Evolutionary conservation across 2,113 vertebrate genomes (phyloP), one percentile per base, ranked within the genome.

Genomic region (Scolopax mira): DNA sequence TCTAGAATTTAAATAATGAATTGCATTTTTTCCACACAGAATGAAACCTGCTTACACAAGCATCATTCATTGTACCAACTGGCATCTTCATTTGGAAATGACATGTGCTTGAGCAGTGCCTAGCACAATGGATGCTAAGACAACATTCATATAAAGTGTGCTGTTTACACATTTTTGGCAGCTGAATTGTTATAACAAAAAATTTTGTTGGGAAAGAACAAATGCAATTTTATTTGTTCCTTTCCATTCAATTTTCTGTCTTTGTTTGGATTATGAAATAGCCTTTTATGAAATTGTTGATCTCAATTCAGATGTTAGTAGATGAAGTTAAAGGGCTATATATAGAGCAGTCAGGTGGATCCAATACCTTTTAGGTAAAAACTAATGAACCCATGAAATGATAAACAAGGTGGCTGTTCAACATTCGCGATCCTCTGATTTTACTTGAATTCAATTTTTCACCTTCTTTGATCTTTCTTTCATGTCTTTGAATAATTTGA

Each of bases 1-100:
- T 81, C 33, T 80, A 55, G 12, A 77, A 85, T 88, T 90, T 79
- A 86, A 71, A 85, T 61, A 89, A 69, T 73, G 30, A 91, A 66
- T 73, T 60, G 6, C 4, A 37, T 80, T 91, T 83, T 22, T 81
- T 71, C 51, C 19, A 86, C 10, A 64, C 80, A 51, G 51, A 74
- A 71, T 28, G 24, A 90, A 67, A 90, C 8, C 6, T 90, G 17
- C 22, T 84, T 67, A n/a, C 42, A 65, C 41, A 39, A 85, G 30
- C 35, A 55, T 48, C 7, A 35, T 77, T 67, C 0, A 0, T 42
- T 49, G 16, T 17, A 61, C 22, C 23, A 78, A 10, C 16, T 24
- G 61, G 37, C 14, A 73, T 58, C 24, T 8, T 66, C 58, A 46
- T 2, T 1, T 64, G 60, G 35, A 51, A 93, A 35, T 12, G 39